A percentile compares a stretch with the other conserved stretches of the same genome.
phyloP scores from a whole-genome alignment of 2,113 vertebrate species.

The Sterrhoptilus dennistouni region DNA sequence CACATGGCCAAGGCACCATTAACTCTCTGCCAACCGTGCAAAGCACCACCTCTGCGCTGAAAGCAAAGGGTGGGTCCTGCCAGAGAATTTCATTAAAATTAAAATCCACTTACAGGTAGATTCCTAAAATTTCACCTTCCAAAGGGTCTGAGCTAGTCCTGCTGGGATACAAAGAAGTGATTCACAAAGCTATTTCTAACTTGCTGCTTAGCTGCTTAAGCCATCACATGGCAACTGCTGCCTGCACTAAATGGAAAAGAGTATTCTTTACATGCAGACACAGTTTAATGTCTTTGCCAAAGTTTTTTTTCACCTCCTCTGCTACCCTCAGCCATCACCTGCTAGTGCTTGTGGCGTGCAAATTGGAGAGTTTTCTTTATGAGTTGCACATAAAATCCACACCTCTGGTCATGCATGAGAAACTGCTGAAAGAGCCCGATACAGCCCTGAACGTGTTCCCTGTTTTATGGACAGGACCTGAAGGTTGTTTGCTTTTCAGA shows the following conservation, averaged over 20 bases:
- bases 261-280: not conserved
- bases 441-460: constrained; percentile 31
- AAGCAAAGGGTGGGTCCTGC: not conserved
- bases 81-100: not conserved
- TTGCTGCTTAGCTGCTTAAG: constrained; percentile 14
- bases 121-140: not conserved
- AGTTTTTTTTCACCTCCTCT: constrained; percentile 45
- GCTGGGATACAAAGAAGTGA: not conserved
- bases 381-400: constrained; percentile 71
- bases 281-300: constrained; percentile 51
- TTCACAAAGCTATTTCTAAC: constrained; percentile 15
- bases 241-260: constrained; percentile 6
- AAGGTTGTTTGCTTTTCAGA: constrained; percentile 58
- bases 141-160: not conserved
- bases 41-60: not conserved
- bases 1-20: not conserved
- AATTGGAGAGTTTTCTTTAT: constrained; percentile 62
- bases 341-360: constrained; percentile 46
- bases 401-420: constrained; percentile 69
- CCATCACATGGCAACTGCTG: not conserved
- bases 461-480: constrained; percentile 41
- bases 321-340: constrained; percentile 55
- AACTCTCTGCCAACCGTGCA: not conserved
- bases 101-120: not conserved
- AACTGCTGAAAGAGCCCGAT: constrained; percentile 47